These are phyloP conservation scores for Eulemur rubriventer DNA, from an alignment of 2,797 vertebrate genomes.

Conservation along the genomic window DNA sequence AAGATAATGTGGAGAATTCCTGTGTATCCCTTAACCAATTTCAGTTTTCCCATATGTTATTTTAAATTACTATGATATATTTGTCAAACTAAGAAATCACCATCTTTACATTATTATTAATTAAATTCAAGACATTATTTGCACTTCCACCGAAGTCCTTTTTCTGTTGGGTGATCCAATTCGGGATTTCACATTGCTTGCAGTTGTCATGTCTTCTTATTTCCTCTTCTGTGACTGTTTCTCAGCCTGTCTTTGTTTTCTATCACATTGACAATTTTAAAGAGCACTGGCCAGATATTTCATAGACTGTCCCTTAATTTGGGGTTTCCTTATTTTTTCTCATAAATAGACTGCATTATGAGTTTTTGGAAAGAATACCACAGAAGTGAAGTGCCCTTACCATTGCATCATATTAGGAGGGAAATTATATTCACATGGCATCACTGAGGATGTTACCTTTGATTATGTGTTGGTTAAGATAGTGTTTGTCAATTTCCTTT, in stretches of 20 bases:
- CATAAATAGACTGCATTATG: not conserved
- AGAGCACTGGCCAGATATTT: not conserved
- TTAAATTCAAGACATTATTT: not conserved
- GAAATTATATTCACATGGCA: not conserved
- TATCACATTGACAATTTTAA: not conserved
- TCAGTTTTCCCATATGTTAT: not conserved
- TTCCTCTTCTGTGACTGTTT: not conserved
- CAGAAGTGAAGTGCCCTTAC: not conserved
- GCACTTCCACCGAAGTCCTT: not conserved
- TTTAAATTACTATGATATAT: not conserved
- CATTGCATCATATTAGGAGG: not conserved
- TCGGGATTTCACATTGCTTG: not conserved
- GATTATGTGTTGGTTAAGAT: not conserved
- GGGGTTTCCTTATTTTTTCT: not conserved
- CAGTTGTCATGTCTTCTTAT: not conserved
- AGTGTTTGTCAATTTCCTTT: not conserved
- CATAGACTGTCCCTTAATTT: not conserved
- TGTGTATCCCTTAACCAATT: not conserved
- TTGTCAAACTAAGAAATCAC: not conserved
- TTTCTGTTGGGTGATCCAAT: not conserved
- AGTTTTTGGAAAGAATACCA: not conserved
- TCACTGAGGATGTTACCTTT: not conserved
- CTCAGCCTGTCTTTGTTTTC: not conserved
- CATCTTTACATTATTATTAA: not conserved
- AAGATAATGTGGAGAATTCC: not conserved